Evolutionary conservation across 2,888 invertebrate genomes (phyloP), one percentile per base, ranked within the genome.

Genomic region (Drosophila setosimentum): DNA sequence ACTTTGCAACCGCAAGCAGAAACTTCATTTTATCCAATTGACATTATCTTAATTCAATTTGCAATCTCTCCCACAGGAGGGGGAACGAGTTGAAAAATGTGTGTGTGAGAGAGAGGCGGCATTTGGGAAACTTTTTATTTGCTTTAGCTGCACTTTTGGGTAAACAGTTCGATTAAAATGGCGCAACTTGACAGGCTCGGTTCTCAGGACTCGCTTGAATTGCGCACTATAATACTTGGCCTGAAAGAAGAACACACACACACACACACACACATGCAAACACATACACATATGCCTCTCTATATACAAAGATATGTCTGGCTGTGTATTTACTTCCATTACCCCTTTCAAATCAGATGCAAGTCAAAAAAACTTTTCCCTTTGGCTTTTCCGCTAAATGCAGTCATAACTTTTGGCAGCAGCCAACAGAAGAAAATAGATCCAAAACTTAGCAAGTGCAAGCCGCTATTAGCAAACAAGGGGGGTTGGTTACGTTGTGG

Each of bases 351-450:
- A 89, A 87, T 89, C 85, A 87, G 45, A 89, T 89, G 85, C 82
- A 83, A 88, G 77, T 16, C 16, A 27, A 67, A 63, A 67, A 67
- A 71, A 79, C 76, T 89, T 87, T 87, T 72, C 71, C 72, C 55
- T 73, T 76, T 79, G 69, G 55, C 58, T 57, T 63, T 73, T 45
- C 76, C 73, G 82, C 88, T 87, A 86, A 86, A 86, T 89, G 87
- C 87, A 87, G 87, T 89, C 89, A 87, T 87, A 87, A 87, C 89
- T 87, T 87, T 87, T 87, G 87, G 86, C 85, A 87, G 87, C 80
- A 78, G 70, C 76, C 80, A 64, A 68, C 72, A 81, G 57, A 30
- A n/a, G 35, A 8, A 60, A 49, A 60, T 29, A 33, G 49, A 32
- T 50, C 35, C 16, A 32, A 45, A 69, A 69, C 69, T 83, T 82